A percentile compares a stretch with the other conserved stretches of the same genome.
phyloP scores from a whole-genome alignment of 2,113 vertebrate genomes.

The Protobothrops flavoviridis region DNA sequence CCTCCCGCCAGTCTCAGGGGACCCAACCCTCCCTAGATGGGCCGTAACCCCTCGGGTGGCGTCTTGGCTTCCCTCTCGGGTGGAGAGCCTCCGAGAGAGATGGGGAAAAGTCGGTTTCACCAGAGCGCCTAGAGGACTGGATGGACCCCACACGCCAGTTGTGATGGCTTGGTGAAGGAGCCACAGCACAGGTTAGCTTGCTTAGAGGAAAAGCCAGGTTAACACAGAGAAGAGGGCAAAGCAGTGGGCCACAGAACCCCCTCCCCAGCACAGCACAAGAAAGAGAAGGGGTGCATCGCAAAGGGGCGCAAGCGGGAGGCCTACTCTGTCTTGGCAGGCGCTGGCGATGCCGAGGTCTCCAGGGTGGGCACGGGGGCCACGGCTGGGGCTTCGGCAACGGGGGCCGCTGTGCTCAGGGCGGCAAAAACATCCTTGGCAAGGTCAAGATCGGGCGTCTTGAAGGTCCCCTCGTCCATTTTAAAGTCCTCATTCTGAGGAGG shows the following conservation, averaged over 20 bases:
- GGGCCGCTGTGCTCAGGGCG: slow-evolving; percentile 79
- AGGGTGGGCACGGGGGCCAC: slow-evolving; percentile 71
- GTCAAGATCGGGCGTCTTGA: slow-evolving; percentile 88
- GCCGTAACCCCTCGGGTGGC: neutral
- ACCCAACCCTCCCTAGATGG: neutral
- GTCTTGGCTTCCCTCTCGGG: too few species aligned
- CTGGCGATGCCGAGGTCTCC: slow-evolving; percentile 76
- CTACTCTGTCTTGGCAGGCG: slow-evolving; percentile 93
- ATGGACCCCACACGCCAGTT: neutral
- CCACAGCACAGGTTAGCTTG: neutral
- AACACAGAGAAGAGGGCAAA: slow-evolving; percentile 57
- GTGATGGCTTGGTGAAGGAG: neutral
- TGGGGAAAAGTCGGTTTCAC: too few species aligned
- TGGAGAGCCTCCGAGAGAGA: neutral
- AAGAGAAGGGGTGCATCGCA: slow-evolving; percentile 66
- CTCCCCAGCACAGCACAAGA: slow-evolving; percentile 68
- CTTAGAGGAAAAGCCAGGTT: slow-evolving; percentile 45
- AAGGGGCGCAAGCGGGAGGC: slow-evolving; percentile 70
- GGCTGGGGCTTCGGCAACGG: slow-evolving; percentile 74
- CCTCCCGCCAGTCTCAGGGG: neutral
- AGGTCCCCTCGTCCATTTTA: slow-evolving; percentile 91
- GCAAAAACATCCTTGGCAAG: slow-evolving; percentile 93
- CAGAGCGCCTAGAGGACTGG: neutral
- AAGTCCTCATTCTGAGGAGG: slow-evolving; percentile 86
- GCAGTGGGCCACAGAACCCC: slow-evolving; percentile 54